Evolutionary conservation across 2,888 invertebrate genomes (phyloP), one percentile per base, ranked within the genome.

Genomic region (Volucella inflata): DNA sequence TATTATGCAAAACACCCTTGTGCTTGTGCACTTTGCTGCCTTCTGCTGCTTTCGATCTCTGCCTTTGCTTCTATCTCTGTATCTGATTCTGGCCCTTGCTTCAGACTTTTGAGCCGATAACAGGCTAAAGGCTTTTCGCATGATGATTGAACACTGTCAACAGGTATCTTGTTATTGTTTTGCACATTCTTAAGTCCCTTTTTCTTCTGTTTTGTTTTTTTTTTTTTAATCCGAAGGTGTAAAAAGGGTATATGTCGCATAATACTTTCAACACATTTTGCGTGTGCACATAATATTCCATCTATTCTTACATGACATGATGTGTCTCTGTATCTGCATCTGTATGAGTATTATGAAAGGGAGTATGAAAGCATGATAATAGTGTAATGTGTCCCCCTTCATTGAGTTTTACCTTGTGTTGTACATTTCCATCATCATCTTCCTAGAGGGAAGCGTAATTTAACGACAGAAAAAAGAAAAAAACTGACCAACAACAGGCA

Each of bases 1-100:
- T 62, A 85, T 85, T 85, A 85, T 85, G 85, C 85, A 85, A 85
- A 85, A 77, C 85, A 85, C 85, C 85, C 85, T 85, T 81, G 75
- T 85, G 71, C 85, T 81, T 81, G 75, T 85, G 71, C 80, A 80
- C 80, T 76, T 72, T 68, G 77, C 65, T 72, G 38, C 38, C 50
- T n/a, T n/a, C 14, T 75, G 80, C 55, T 70, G 21, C 46, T 67
- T 70, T 70, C 57, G 68, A 79, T 80, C 51, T 71, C 60, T 30
- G 30, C 30, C 6, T 30, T 2, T 30, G 30, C 30, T 30, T 30
- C 30, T 30, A 30, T 30, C 6, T 30, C 30, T 6, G 6, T 30
- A 6, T 30, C 30, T 30, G 30, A 30, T 4, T 21, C 21, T 21
- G 2, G 21, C 21, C 21, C 21, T 21, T 21, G 21, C 3, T 21